phyloP scores from a whole-genome alignment of 1,140 invertebrate species.

The Drosophila pallidifrons region DNA sequence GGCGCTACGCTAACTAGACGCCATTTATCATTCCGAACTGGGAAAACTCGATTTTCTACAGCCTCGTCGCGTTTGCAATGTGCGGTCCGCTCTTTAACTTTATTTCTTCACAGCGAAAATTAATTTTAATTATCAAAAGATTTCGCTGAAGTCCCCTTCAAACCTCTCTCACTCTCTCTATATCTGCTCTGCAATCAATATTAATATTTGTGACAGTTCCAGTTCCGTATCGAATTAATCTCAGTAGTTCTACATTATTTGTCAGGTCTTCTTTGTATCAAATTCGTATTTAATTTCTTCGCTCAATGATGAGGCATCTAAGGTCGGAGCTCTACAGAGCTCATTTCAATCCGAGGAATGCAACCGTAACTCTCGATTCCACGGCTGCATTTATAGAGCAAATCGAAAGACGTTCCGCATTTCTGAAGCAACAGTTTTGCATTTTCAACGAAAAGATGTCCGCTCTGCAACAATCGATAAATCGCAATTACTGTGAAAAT shows the following conservation, averaged over 20 bases:
- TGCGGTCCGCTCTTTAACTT: not conserved
- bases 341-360: not conserved
- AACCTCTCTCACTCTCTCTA: conserved; percentile 26
- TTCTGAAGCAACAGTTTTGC: not conserved
- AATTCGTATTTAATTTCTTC: not conserved
- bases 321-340: not conserved
- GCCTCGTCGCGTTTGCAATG: conserved; percentile 44
- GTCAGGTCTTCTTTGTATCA: not conserved
- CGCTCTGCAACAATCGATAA: not conserved
- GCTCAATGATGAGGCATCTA: not conserved
- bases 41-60: conserved; percentile 69
- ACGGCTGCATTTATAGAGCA: not conserved
- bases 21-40: conserved; percentile 76
- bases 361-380: not conserved
- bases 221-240: conserved; percentile 47
- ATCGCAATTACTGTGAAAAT: not conserved
- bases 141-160: not conserved
- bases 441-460: not conserved
- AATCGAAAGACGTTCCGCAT: not conserved
- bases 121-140: conserved; percentile 74
- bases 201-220: conserved; percentile 39
- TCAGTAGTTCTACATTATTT: conserved; percentile 3
- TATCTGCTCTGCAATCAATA: conserved; percentile 53
- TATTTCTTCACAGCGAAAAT: conserved; percentile 53
- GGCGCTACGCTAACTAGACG: conserved; percentile 74